Evolutionary conservation across 1,140 invertebrate species (phyloP).

Genomic region (Manduca sexta): DNA sequence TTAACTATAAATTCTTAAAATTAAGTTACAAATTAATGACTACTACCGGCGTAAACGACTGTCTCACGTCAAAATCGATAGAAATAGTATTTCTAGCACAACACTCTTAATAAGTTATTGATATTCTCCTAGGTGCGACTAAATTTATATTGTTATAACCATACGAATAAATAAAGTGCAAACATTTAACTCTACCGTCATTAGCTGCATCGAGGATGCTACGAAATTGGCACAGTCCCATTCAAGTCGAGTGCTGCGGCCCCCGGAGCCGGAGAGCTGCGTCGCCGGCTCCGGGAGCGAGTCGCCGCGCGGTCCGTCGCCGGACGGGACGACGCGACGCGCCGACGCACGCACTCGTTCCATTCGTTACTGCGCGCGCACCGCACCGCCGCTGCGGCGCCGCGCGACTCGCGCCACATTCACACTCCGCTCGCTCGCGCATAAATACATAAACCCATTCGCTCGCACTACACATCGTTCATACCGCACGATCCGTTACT

Average conservation of each 20-base stretch:
- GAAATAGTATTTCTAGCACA: constrained; percentile 67
- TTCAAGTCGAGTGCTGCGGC: constrained; percentile 31
- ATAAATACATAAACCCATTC: constrained; percentile 9
- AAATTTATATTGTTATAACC: constrained; percentile 63
- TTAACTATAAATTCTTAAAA: constrained; percentile 71
- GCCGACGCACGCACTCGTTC: constrained; percentile 11
- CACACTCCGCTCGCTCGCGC: constrained; percentile 7
- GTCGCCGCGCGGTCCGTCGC: too few relatives aligned
- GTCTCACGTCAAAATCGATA: constrained; percentile 63
- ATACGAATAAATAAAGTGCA: constrained; percentile 72
- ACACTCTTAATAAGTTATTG: constrained; percentile 73
- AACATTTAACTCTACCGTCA: constrained; percentile 65
- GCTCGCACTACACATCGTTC: background rate
- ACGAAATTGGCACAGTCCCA: constrained; percentile 68
- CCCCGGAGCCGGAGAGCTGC: background rate
- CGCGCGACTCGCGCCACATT: too few relatives aligned
- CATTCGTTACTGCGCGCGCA: too few relatives aligned
- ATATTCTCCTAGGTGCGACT: constrained; percentile 72
- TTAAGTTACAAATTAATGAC: constrained; percentile 70
- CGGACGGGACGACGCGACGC: constrained; percentile 4
- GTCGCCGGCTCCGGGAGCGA: too few relatives aligned
- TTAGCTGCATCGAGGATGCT: constrained; percentile 59
- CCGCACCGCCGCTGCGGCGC: too few relatives aligned
- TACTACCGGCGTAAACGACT: constrained; percentile 54
- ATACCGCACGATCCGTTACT: constrained; percentile 33